Conservation (phyloP, 2,888 invertebrate species). For the Caenorhabditis sp. region DNA sequence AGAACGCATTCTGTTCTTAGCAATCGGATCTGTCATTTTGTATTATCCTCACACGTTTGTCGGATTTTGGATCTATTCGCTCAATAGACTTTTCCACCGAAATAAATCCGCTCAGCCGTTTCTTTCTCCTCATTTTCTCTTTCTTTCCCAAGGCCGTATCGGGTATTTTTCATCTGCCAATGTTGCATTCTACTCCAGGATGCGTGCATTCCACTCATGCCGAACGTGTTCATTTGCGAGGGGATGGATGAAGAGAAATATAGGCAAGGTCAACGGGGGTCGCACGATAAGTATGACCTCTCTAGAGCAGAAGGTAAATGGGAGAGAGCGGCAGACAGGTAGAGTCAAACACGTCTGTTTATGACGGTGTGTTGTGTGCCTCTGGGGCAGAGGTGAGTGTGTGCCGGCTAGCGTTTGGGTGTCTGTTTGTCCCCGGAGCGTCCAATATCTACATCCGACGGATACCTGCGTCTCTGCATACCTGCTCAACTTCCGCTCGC, state of each 20-base stretch:
- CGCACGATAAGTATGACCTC: slow-evolving; percentile 56
- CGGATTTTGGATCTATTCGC: slow-evolving; percentile 13
- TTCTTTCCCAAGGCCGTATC: slow-evolving; percentile 33
- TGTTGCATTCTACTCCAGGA: slow-evolving; percentile 45
- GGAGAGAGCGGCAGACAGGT: slow-evolving; percentile 56
- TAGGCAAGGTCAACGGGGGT: slow-evolving; percentile 46
- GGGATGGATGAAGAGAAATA: slow-evolving; percentile 34
- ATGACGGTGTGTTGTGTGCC: slow-evolving; percentile 55
- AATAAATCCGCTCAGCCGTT: slow-evolving; percentile 36
- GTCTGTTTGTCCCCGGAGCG: slow-evolving; percentile 63
- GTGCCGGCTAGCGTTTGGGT: slow-evolving; percentile 57
- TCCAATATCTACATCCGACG: slow-evolving; percentile 62
- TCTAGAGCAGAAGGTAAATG: slow-evolving; percentile 57
- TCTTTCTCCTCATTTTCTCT: background rate
- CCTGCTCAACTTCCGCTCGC: slow-evolving; percentile 16
- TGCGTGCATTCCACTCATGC: slow-evolving; percentile 54
- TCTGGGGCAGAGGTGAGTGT: slow-evolving; percentile 47
- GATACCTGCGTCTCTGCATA: slow-evolving; percentile 46
- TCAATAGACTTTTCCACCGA: slow-evolving; percentile 2
- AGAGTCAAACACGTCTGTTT: slow-evolving; percentile 58
- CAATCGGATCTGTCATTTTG: background rate
- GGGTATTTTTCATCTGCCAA: slow-evolving; percentile 41
- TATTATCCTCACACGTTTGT: background rate
- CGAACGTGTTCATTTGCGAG: slow-evolving; percentile 56
- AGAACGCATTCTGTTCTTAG: too few species aligned